Evolutionary conservation across 2,113 vertebrate genomes (phyloP), one percentile per base, ranked within the genome.

Genomic region (Melanerpes formicivorus): DNA sequence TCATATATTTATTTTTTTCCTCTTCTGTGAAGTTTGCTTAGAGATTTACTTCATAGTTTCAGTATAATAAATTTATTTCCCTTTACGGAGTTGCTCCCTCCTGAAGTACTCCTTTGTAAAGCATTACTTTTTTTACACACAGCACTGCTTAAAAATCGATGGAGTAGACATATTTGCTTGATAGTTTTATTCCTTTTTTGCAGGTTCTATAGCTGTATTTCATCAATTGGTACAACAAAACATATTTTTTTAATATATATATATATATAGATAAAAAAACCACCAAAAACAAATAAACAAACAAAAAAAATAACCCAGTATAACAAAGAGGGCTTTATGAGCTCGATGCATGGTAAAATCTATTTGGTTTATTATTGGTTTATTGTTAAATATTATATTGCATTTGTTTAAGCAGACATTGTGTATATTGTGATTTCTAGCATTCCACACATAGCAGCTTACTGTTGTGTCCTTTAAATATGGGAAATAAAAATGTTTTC

Each of bases 401-500:
- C 96, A 97, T 97, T 97, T 96, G 88, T 95, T 95, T 96, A 98
- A 97, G 97, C 97, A 96, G 97, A 95, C 76, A 86, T 97, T 8
- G 1, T 84, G 95, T 96, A 97, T 97, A 97, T 91, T 93, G 91
- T 96, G 96, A 97, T 93, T 96, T 93, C 97, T 97, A 98, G 97
- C 96, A 97, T 97, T 97, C 95, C 96, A 95, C 96, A 97, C 94
- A 93, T 92, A 97, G 97, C 95, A 97, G 97, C 97, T 97, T 98
- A 98, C 96, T 97, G 95, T 97, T 94, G 84, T 91, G 95, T 95
- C 97, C 96, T 97, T 98, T 98, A 98, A 98, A 98, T 98, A 98
- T 91, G 88, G 88, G 92, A 97, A 97, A 97, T 95, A 97, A 97
- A 96, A 97, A 95, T 74, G 87, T 86, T 91, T 97, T 88, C 73